Evolutionary conservation across 2,113 vertebrate species (phyloP).

Genomic region (Mormoops blainvillei): DNA sequence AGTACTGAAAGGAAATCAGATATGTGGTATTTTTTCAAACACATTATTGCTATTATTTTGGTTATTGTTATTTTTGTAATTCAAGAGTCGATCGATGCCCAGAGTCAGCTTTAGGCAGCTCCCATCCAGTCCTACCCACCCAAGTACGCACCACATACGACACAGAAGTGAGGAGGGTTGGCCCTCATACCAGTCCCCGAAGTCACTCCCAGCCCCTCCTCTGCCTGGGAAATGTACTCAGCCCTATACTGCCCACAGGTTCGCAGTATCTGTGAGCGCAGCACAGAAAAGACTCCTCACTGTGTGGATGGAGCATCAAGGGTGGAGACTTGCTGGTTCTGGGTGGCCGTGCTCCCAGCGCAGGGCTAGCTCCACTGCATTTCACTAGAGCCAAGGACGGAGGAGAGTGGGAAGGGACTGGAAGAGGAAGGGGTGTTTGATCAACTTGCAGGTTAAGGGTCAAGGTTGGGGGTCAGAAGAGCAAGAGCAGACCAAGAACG

Average conservation of each 20-base stretch:
- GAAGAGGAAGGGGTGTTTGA: neutral
- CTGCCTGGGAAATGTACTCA: rapidly evolving
- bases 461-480: rapidly evolving
- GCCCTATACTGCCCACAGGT: neutral
- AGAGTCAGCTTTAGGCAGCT: neutral
- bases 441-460: neutral
- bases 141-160: rapidly evolving
- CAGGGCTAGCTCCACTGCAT: neutral
- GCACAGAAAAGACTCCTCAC: neutral
- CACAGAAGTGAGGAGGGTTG: neutral
- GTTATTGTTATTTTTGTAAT: neutral
- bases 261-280: rapidly evolving
- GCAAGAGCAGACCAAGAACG: neutral
- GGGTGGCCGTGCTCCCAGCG: too few species aligned
- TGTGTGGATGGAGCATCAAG: neutral
- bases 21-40: neutral
- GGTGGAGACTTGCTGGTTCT: neutral
- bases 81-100: neutral
- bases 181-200: rapidly evolving
- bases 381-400: neutral
- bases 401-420: neutral
- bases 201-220: neutral
- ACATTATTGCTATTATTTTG: neutral
- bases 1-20: neutral
- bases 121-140: neutral